Evolutionary conservation across 2,113 vertebrate species (phyloP), one percentile per base, ranked within the genome.

Genomic region (Isichthys henryi): DNA sequence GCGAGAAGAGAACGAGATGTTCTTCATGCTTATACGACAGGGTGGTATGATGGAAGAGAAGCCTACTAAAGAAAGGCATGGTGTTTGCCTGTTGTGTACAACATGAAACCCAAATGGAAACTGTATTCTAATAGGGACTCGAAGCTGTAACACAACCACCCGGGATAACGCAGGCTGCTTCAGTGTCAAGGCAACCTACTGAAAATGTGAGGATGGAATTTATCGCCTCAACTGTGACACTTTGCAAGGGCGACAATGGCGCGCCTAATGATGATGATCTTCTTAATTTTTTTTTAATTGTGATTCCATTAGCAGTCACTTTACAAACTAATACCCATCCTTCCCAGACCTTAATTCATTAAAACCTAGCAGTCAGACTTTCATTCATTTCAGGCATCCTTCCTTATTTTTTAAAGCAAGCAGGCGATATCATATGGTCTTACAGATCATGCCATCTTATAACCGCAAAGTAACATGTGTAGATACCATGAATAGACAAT

Each of bases 1-100:
- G 89, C 77, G 52, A 90, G 89, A 66, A 66, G 45, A 90, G 92
- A 92, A 88, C 90, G 92, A 92, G 92, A 93, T 56, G 90, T 89
- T 87, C 86, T 89, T 62, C 58, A n/a, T 45, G 45, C 62, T 82
- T 66, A 91, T 46, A 62, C 31, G 3, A 52, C 43, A 27, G 43
- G 49, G 50, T 45, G 23, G 17, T 85, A n/a, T 49, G 82, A 21
- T 6, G 21, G n/a, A 19, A n/a, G 43, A 49, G 82, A 85, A 85
- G 45, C 46, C 43, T 23, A 19, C 43, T 21, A 56, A 17, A 39
- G n/a, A 48, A 49, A 85, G n/a, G n/a, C n/a, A 31, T 27, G 10
- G 77, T 45, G 17, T 82, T 39, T 45, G 27, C 23, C 2, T 62
- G 58, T 17, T 19, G 43, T 15, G 15, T 15, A 35, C 74, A 80